Base-by-base conservation (phyloP, 2,797 vertebrate genomes). In the Setipinna tenuifilis region DNA sequence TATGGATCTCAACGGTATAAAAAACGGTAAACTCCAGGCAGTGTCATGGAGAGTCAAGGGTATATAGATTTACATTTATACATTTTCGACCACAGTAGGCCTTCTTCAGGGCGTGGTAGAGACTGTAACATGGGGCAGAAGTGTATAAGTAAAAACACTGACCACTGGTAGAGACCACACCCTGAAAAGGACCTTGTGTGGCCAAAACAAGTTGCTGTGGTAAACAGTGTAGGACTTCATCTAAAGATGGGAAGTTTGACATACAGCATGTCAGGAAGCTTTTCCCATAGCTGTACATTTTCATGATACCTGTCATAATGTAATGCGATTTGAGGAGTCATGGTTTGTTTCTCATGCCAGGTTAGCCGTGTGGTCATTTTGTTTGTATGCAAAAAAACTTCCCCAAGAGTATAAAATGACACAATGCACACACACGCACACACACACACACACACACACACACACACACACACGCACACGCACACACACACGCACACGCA, bases 391-490 rank as follows among this genome's bases (percentile, higher is more conserved):
- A 10, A 68, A 68, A 68, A 11, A 12, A 11, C 25, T 28, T 68
- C 62, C 48, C 25, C 19, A 68, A 28, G 62, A 14, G 16, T 31
- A n/a, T 23, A 25, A 31, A 61, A 83, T 83, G n/a, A n/a, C 58
- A 58, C 14, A 65, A 9, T 48, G 31, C 71, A 78, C 3, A 75
- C 25, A 35, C 82, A 83, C 12, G 35, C 19, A 23, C 11, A 58
- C 17, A 23, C 0, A 19, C 84, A 62, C 84, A 80, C 83, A 46
- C 71, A 28, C 59, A 58, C 28, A 48, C 12, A 48, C 81, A 57
- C 71, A 75, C 62, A 62, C 59, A 75, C 62, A 54, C 83, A 84
- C 62, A 84, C 65, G 75, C 65, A 75, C 83, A 84, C 65, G 35
- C 83, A 78, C 82, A 35, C 71, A 75, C 62, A 62, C 59, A 75